phyloP scores from a whole-genome alignment of 2,888 invertebrate species.

The Epistrophe eligans region DNA sequence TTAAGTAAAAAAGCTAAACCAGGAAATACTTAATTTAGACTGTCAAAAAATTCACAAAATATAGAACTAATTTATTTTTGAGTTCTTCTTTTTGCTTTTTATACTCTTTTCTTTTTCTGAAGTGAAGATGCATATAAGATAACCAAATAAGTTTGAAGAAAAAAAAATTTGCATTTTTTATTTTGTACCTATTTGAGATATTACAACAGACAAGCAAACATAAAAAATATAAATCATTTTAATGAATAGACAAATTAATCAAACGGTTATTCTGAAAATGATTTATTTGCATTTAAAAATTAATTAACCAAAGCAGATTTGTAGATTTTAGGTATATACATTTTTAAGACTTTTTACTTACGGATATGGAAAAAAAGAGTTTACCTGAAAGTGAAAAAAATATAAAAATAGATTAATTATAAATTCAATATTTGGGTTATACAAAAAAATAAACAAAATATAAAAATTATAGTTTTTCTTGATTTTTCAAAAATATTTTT shows the following conservation, averaged over 20 bases:
- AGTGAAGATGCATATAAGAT: constrained; percentile 56
- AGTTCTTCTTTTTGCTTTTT: constrained; percentile 19
- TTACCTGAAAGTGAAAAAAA: constrained; percentile 47
- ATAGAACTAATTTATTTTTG: constrained; percentile 41
- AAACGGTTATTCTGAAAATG: constrained; percentile 43
- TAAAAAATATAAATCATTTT: constrained; percentile 68
- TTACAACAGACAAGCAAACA: constrained; percentile 38
- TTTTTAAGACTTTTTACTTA: constrained; percentile 27
- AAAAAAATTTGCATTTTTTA: constrained; percentile 56
- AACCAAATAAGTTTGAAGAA: constrained; percentile 33
- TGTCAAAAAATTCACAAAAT: constrained; percentile 53
- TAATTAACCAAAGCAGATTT: constrained; percentile 25
- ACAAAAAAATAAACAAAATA: too few relatives aligned
- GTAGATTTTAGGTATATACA: not conserved
- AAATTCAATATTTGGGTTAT: too few relatives aligned
- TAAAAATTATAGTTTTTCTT: too few relatives aligned
- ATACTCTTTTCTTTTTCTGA: not conserved
- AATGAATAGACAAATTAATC: constrained; percentile 61
- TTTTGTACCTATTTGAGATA: not conserved
- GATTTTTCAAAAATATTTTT: too few relatives aligned
- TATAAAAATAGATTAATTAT: not conserved
- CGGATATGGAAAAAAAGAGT: constrained; percentile 8
- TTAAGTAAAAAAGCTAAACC: not conserved
- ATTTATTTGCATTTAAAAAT: constrained; percentile 53
- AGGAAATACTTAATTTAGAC: constrained; percentile 65